phyloP scores from a whole-genome alignment of 2,113 vertebrate genomes.

The Prinia subflava region DNA sequence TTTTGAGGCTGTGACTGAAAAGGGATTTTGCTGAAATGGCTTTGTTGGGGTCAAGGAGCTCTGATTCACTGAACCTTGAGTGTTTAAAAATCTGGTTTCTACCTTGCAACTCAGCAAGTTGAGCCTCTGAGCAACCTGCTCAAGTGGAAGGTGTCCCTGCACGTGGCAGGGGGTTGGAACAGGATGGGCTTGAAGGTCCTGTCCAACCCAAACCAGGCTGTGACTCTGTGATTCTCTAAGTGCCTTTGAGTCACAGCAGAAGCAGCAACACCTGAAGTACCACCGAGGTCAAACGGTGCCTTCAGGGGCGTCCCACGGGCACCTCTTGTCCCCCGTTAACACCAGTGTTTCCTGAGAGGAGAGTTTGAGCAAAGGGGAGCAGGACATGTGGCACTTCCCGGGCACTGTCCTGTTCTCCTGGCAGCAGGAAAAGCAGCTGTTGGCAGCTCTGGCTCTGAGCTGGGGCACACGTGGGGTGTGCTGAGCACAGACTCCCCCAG shows the following conservation, averaged over 20 bases:
- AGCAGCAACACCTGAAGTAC: background rate
- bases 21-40: background rate
- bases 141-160: background rate
- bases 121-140: background rate
- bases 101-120: background rate
- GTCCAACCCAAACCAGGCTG: background rate
- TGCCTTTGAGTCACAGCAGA: background rate
- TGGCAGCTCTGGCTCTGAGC: background rate
- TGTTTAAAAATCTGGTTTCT: background rate
- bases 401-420: background rate
- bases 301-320: background rate
- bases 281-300: rapidly evolving
- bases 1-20: background rate
- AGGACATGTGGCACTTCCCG: background rate
- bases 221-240: background rate
- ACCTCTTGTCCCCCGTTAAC: background rate
- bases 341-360: background rate
- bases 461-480: rapidly evolving
- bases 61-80: background rate
- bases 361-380: background rate
- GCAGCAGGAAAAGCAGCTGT: background rate
- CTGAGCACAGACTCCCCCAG: background rate
- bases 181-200: background rate
- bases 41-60: background rate
- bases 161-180: background rate